Evolutionary conservation across 2,888 invertebrate genomes (phyloP), one percentile per base, ranked within the genome.

Genomic region (Apamea monoglypha): DNA sequence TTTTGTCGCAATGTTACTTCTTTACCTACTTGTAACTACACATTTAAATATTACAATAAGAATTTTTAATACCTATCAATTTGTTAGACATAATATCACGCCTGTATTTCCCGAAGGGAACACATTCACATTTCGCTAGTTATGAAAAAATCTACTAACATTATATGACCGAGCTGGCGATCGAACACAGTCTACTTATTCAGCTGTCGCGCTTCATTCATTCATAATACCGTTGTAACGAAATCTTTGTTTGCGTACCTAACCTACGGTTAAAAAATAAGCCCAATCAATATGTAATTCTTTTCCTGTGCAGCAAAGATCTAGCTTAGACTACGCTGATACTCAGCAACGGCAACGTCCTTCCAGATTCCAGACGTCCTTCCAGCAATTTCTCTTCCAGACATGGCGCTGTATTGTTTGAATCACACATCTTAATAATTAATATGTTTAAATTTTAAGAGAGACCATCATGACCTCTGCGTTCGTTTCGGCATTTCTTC

Each of bases 1-100:
- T 92, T 91, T 89, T 90, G 80, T 85, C 85, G 86, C 83, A 86
- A 84, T 77, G 56, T 66, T 50, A 53, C 32, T 66, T 32, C 25
- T 77, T 29, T 87, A 86, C 87, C 84, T 84, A 84, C 84, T 50
- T 64, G 32, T 53, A 47, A 14, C 47, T 47, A n/a, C 12, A 64
- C 14, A 50, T 36, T 59, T 21, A 4, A 40, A 29, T 69, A 77
- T 40, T 21, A 21, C 3, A 56, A 50, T 72, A 32, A 29, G 7
- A 18, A 44, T 68, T 25, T 68, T 0, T 53, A 36, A 36, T 21
- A 78, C 4, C 21, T 36, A 32, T 12, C 1, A 36, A 1, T 63
- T 25, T 5, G 8, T 25, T 69, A 50, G n/a, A 53, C 6, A 40
- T 32, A 32, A 63, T 32, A 32, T 44, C 6, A 25, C 16, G 36